A percentile compares a stretch with the other conserved stretches of the same genome.
These are phyloP conservation scores for Actinernus sp. DNA, from an alignment of 92 coral and sea anemone genomes.

Conservation along the genomic window DNA sequence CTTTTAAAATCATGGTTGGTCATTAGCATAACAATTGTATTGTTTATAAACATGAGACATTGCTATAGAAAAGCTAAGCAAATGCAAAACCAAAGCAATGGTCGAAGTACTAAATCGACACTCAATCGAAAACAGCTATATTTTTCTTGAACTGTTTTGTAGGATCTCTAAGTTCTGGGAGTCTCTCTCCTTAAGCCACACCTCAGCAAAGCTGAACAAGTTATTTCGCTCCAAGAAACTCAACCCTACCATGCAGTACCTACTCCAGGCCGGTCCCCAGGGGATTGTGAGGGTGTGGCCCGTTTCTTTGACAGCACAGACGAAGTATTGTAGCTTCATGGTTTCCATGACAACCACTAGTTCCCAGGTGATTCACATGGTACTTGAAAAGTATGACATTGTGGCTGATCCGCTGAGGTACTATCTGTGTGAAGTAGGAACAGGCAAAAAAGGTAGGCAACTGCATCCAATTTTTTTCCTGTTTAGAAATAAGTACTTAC, in stretches of 20 bases:
- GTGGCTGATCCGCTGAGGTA: constrained; percentile 88
- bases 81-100: too few species aligned
- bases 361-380: constrained; percentile 89
- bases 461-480: neutral
- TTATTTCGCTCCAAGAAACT: constrained; percentile 85
- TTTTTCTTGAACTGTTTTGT: too few species aligned
- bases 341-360: constrained; percentile 90
- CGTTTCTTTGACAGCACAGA: constrained; percentile 81
- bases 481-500: too few species aligned
- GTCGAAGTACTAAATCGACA: too few species aligned
- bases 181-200: constrained; percentile 65
- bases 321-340: constrained; percentile 92
- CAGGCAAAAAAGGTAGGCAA: constrained; percentile 71
- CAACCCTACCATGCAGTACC: constrained; percentile 90
- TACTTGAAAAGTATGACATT: constrained; percentile 84
- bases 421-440: constrained; percentile 81
- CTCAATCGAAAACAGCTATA: too few species aligned
- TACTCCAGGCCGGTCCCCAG: constrained; percentile 93
- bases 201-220: constrained; percentile 75
- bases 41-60: too few species aligned
- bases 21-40: too few species aligned
- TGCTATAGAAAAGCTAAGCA: too few species aligned
- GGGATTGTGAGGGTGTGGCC: constrained; percentile 97
- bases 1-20: too few species aligned
- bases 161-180: constrained; percentile 84